phyloP scores from a whole-genome alignment of 2,888 invertebrate genomes.

The Caenorhabditis doughertyi region DNA sequence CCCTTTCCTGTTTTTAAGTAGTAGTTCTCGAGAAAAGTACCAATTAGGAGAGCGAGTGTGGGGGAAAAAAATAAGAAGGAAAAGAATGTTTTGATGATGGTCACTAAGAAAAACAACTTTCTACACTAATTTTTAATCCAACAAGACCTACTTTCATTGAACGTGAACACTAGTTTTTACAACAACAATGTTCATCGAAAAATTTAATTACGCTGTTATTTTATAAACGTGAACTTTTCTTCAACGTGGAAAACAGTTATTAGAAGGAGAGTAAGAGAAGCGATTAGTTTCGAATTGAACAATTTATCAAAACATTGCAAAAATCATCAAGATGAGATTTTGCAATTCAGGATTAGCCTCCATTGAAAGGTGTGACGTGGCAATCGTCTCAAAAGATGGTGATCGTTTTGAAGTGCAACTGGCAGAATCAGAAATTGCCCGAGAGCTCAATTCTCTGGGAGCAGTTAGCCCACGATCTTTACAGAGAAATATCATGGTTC shows the following conservation, averaged over 20 bases:
- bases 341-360: conserved; percentile 20
- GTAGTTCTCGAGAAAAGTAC: conserved; percentile 15
- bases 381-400: conserved; percentile 46
- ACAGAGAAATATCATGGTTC: conserved; percentile 43
- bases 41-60: conserved; percentile 25
- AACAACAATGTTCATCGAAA: neutral
- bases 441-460: conserved; percentile 50
- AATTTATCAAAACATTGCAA: neutral
- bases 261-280: no score
- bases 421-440: conserved; percentile 28
- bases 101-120: conserved; percentile 13
- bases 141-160: neutral
- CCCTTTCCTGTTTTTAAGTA: conserved; percentile 45
- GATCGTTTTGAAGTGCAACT: conserved; percentile 49
- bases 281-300: neutral
- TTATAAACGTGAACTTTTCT: conserved; percentile 1
- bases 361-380: conserved; percentile 38
- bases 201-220: no score
- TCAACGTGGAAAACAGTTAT: neutral
- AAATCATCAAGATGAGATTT: conserved; percentile 27
- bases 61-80: neutral
- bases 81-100: conserved; percentile 6
- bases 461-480: conserved; percentile 38
- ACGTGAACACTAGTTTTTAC: neutral
- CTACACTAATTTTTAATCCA: neutral